These are phyloP conservation scores for Spisula solida DNA, from an alignment of 2,888 invertebrate genomes.

Conservation along the genomic window DNA sequence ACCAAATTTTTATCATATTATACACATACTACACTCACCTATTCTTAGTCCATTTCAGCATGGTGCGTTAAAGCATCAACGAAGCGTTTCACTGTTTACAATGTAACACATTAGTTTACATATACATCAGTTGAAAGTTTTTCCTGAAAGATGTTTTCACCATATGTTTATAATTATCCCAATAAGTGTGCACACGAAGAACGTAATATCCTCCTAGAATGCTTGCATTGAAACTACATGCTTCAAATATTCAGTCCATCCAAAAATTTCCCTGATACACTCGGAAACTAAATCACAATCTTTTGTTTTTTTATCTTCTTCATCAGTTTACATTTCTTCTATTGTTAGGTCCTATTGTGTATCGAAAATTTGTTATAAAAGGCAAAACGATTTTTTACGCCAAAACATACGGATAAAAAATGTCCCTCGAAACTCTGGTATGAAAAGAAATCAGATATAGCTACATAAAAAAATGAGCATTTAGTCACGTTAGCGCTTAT, in stretches of 20 bases:
- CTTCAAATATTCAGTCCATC: conserved; percentile 5
- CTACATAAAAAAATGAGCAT: neutral
- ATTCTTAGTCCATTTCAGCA: conserved; percentile 65
- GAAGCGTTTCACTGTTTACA: conserved; percentile 3
- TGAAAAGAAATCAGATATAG: neutral
- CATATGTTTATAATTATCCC: conserved; percentile 34
- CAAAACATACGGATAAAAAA: neutral
- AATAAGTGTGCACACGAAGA: neutral
- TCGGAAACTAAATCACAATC: neutral
- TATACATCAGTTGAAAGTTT: neutral
- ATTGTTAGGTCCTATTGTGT: neutral
- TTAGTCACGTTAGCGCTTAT: neutral
- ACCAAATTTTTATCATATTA: conserved; percentile 10
- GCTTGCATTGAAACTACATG: neutral
- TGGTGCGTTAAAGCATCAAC: conserved; percentile 11
- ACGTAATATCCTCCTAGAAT: neutral
- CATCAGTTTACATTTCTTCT: neutral
- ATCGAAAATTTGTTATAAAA: conserved; percentile 1
- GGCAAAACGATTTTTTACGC: neutral
- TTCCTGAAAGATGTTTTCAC: conserved; percentile 7
- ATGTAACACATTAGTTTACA: neutral
- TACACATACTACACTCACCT: conserved; percentile 43
- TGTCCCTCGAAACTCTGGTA: neutral
- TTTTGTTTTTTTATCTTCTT: neutral
- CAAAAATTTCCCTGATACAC: conserved; percentile 1